Base-by-base conservation (phyloP, 2,113 vertebrate species). In the Pogonocichla stellata region DNA sequence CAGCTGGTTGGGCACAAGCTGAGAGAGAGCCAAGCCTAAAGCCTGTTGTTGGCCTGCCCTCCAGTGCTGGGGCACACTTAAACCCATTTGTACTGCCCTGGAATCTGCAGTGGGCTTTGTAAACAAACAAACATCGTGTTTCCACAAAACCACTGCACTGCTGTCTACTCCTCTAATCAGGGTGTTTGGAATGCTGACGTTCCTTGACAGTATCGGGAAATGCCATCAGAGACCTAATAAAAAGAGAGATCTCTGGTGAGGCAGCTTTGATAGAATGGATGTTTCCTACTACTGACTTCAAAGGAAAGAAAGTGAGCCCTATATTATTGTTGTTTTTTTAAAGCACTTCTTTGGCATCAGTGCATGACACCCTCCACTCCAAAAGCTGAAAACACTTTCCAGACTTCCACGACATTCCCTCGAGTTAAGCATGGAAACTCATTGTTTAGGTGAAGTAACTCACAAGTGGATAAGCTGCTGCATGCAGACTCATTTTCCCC, bases 191-290 rank as follows among this genome's bases (percentile, higher is more conserved):
- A 79, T 38, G 72, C 72, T 88, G 56, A 81, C 6, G 29, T 92
- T 97, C 92, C 90, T 94, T 92, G 92, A 92, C 84, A 96, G 88
- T 93, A 94, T 88, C 36, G 8, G 87, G 79, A 94, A 95, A 95
- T 90, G 69, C 72, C 92, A 88, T 86, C 85, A 78, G 67, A 92
- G 56, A 86, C 25, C 73, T 94, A 88, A 96, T 88, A 96, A 87
- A 92, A 80, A 80, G 47, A 75, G 53, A 92, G 75, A 88, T 92
- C 77, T 80, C 75, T 92, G 53, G n/a, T 88, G 88, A 96, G 65
- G 82, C 88, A 74, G 88, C 69, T 92, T 86, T 88, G 88, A 73
- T 67, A 83, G 75, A 86, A 70, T 33, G 38, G 56, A 78, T 95
- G 72, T 50, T 96, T 86, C 73, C 69, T 93, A 74, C 82, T 40